Evolutionary conservation across 2,113 vertebrate genomes (phyloP).

Genomic region (Sapayoa aenigma): DNA sequence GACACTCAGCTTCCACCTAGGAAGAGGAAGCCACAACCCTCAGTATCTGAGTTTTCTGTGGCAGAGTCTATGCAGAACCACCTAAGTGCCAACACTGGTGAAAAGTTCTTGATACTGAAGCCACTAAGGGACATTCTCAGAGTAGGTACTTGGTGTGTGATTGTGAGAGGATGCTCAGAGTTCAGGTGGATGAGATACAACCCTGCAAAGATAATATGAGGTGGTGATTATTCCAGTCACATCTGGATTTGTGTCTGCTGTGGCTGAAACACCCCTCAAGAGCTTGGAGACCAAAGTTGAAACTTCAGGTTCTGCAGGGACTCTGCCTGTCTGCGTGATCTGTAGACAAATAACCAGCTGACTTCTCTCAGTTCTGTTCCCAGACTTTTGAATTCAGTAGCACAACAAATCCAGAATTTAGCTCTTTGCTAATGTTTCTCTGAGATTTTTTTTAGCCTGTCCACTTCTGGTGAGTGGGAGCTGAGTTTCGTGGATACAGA

Average conservation of each 20-base stretch:
- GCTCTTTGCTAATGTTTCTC: background rate
- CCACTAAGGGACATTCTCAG: background rate
- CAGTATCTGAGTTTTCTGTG: background rate
- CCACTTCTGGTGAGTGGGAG: accelerated
- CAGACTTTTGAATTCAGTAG: background rate
- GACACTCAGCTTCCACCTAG: background rate
- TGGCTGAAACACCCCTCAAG: background rate
- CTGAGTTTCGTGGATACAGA: background rate
- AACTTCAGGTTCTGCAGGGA: background rate
- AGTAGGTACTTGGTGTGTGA: background rate
- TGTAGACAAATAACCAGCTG: background rate
- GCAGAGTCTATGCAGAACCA: background rate
- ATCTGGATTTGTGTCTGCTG: background rate
- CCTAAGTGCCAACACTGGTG: background rate
- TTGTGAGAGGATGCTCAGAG: background rate
- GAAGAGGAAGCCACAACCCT: background rate
- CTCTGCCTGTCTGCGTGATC: background rate
- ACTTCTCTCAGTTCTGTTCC: background rate
- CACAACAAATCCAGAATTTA: background rate
- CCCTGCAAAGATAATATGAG: background rate
- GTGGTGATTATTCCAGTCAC: background rate
- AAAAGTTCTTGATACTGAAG: background rate
- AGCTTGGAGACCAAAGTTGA: background rate
- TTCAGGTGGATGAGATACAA: background rate
- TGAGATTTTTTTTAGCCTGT: background rate